Percentiles rank a stretch among this genome's conserved stretches.
Conservation (phyloP, 2,113 vertebrate species). For the Phrynosoma blainvillii region DNA sequence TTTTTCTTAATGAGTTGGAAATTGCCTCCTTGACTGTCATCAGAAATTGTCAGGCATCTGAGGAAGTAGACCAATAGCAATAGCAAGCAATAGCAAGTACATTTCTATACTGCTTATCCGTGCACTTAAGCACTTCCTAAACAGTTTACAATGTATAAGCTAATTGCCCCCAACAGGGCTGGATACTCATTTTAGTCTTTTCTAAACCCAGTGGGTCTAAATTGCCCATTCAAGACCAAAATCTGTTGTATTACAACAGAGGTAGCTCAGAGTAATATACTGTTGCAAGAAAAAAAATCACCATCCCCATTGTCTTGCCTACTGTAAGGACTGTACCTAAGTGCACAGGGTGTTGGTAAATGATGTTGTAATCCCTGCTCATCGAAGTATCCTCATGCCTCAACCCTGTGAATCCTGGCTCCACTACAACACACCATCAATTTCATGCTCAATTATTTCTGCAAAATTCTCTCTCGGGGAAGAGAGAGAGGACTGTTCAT, state of each 20-base stretch:
- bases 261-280: background rate
- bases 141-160: too few species aligned
- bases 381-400: background rate
- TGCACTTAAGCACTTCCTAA: too few species aligned
- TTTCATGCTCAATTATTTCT: background rate
- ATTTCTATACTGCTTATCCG: too few species aligned
- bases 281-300: too few species aligned
- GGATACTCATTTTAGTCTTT: too few species aligned
- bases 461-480: background rate
- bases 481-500: background rate
- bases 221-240: too few species aligned
- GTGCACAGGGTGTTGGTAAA: background rate
- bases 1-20: background rate
- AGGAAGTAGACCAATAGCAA: too few species aligned
- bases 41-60: background rate
- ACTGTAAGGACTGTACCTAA: background rate
- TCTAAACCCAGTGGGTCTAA: too few species aligned
- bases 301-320: background rate
- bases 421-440: background rate
- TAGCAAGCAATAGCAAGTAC: too few species aligned
- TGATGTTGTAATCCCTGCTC: background rate
- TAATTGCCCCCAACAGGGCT: too few species aligned
- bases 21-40: background rate
- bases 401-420: background rate
- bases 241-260: too few species aligned